Conservation (phyloP, 2,113 vertebrate species). For the Anhinga rufa region DNA sequence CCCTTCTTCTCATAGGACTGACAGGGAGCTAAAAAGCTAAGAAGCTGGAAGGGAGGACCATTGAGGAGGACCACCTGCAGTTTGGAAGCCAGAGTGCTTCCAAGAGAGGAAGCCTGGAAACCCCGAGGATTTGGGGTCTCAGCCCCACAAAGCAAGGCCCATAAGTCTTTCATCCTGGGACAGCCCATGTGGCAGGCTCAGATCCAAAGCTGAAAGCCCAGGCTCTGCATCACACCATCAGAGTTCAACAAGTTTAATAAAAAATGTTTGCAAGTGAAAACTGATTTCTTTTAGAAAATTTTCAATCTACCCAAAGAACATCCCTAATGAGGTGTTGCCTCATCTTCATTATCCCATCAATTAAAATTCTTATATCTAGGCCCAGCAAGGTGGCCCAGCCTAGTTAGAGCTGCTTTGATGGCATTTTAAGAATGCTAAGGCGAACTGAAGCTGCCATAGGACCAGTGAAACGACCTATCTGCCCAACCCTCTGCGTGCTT, state of each 20-base stretch:
- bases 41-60: accelerated
- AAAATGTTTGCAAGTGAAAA: neutral
- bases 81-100: neutral
- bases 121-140: neutral
- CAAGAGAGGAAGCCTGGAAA: neutral
- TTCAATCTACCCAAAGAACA: neutral
- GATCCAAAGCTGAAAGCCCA: neutral
- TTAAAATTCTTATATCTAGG: neutral
- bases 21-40: neutral
- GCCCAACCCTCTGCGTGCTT: neutral
- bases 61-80: neutral
- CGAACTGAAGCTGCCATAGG: neutral
- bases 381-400: neutral
- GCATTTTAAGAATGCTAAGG: neutral
- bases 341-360: neutral
- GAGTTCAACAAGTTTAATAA: neutral
- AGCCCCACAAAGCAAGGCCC: neutral
- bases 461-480: neutral
- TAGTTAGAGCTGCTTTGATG: neutral
- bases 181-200: neutral
- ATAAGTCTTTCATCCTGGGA: neutral
- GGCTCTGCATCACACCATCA: neutral
- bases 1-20: neutral
- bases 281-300: neutral
- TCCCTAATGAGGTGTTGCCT: neutral